phyloP scores from a whole-genome alignment of 2,797 vertebrate genomes.

The Manis pentadactyla region DNA sequence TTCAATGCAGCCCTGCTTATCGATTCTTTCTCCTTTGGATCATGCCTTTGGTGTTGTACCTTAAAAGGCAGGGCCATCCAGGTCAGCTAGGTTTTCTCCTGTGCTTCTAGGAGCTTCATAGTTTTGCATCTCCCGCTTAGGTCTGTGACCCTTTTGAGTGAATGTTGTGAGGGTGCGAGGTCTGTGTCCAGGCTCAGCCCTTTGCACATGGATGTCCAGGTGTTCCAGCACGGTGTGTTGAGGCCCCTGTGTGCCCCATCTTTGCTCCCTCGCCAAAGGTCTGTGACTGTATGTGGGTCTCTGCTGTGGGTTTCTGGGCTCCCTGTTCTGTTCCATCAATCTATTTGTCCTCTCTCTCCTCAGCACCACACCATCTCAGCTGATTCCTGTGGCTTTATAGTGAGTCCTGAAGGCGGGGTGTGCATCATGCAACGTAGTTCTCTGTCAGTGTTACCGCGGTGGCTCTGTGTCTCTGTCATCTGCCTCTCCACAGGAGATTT shows the following conservation, averaged over 20 bases:
- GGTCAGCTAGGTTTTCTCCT: not conserved
- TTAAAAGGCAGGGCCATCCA: not conserved
- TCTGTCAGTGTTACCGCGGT: too few relatives aligned
- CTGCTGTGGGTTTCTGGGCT: too few relatives aligned
- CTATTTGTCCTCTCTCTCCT: not conserved
- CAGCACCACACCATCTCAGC: not conserved
- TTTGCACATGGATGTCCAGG: too few relatives aligned
- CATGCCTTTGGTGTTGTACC: fast-evolving
- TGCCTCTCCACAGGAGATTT: not conserved
- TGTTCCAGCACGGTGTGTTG: not conserved
- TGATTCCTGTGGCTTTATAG: too few relatives aligned
- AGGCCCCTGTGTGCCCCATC: too few relatives aligned
- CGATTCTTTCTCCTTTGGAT: too few relatives aligned
- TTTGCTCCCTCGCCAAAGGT: too few relatives aligned
- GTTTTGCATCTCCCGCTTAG: not conserved
- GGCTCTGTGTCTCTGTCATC: not conserved
- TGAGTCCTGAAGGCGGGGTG: not conserved
- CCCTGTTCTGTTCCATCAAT: not conserved
- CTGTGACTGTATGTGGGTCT: not conserved
- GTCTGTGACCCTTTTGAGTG: not conserved
- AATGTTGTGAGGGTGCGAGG: fast-evolving
- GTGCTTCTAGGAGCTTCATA: fast-evolving
- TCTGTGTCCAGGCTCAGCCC: not conserved
- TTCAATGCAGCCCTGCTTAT: fast-evolving
- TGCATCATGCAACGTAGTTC: not conserved